phyloP scores from a whole-genome alignment of 2,888 invertebrate genomes.

The Euclidia mi region DNA sequence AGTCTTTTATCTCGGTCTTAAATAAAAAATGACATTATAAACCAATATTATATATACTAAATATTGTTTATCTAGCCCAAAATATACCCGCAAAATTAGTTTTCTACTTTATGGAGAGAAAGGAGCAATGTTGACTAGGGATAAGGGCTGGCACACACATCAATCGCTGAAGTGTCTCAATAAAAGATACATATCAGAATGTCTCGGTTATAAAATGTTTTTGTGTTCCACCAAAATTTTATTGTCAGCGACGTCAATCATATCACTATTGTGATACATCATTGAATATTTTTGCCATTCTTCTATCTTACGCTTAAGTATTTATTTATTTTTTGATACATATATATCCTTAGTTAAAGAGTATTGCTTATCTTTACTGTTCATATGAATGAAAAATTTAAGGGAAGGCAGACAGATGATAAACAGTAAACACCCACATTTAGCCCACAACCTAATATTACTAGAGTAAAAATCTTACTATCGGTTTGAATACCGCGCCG shows the following conservation, averaged over 20 bases:
- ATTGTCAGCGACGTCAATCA: constrained; percentile 5
- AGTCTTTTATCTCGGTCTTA: too few species aligned
- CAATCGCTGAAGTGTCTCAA: constrained; percentile 3
- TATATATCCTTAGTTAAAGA: background rate
- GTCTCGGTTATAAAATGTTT: background rate
- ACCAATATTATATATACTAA: too few species aligned
- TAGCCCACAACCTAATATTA: background rate
- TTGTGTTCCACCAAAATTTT: constrained; percentile 3
- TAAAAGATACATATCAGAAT: constrained; percentile 6
- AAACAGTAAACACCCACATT: constrained; percentile 9
- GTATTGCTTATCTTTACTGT: background rate
- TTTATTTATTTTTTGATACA: background rate
- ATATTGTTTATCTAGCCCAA: too few species aligned
- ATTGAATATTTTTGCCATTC: background rate
- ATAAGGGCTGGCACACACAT: constrained; percentile 1
- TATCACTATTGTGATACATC: background rate
- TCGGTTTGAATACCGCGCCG: too few species aligned
- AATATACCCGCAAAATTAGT: too few species aligned
- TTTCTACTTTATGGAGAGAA: too few species aligned
- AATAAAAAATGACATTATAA: too few species aligned
- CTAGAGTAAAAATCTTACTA: too few species aligned
- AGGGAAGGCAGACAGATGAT: constrained; percentile 10
- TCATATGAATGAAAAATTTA: too few species aligned
- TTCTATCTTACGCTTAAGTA: background rate
- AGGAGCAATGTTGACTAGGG: background rate